Conservation (phyloP, 2,113 vertebrate species). For the Isurus oxyrinchus region DNA sequence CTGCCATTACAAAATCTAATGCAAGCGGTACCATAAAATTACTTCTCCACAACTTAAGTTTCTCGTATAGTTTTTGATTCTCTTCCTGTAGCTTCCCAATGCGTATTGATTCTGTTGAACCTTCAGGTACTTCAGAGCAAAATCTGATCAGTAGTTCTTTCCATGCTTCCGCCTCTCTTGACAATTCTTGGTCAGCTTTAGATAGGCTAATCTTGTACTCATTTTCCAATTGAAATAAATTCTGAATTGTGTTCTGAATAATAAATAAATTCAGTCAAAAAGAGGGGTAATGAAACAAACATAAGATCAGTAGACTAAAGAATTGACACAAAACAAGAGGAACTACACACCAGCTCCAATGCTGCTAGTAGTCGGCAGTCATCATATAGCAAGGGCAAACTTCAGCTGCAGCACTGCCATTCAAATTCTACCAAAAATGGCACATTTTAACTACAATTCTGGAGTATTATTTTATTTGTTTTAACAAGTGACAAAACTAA, state of each 20-base stretch:
- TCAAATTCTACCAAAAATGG: neutral
- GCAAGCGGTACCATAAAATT: neutral
- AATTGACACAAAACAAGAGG: neutral
- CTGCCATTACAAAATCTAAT: neutral
- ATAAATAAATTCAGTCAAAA: neutral
- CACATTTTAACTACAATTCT: neutral
- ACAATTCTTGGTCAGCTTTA: neutral
- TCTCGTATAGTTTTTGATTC: neutral
- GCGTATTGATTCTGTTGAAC: neutral
- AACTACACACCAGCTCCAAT: neutral
- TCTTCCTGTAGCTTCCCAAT: constrained; percentile 17
- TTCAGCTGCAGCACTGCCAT: neutral
- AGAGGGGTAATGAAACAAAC: neutral
- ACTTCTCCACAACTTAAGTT: neutral
- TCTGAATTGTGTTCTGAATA: neutral
- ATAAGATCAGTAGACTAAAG: neutral
- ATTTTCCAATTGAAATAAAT: neutral
- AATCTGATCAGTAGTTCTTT: constrained; percentile 2
- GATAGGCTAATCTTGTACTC: neutral
- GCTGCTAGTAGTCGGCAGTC: neutral
- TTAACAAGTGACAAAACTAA: neutral
- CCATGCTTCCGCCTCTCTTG: neutral
- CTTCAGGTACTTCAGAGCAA: neutral
- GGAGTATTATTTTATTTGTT: neutral
- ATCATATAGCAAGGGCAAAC: neutral